A percentile compares a stretch with the other conserved stretches of the same genome.
Conservation (phyloP, 2,797 vertebrate species). For the Labeo calbasu region DNA sequence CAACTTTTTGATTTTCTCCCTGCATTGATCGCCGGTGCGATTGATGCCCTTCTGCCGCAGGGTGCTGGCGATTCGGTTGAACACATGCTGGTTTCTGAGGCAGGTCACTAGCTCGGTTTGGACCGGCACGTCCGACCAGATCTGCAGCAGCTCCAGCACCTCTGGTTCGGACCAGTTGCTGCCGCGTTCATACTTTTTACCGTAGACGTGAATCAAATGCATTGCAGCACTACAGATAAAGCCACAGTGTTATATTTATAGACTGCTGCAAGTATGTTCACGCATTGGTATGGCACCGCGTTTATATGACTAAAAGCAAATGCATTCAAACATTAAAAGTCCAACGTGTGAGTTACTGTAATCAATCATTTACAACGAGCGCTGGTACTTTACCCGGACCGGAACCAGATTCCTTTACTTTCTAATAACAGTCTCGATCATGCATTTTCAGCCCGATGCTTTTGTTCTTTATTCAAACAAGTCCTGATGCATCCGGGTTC, state of each 20-base stretch:
- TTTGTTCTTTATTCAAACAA: slow-evolving; percentile 48
- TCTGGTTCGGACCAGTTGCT: slow-evolving; percentile 92
- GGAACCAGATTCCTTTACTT: slow-evolving; percentile 30
- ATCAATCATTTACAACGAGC: slow-evolving; percentile 14
- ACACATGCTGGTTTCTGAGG: slow-evolving; percentile 88
- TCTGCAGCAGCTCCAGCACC: slow-evolving; percentile 89
- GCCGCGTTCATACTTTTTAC: slow-evolving; percentile 87
- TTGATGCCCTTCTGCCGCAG: slow-evolving; percentile 86
- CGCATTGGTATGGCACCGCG: slow-evolving; percentile 16
- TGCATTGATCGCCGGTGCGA: slow-evolving; percentile 86
- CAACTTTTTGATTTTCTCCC: slow-evolving; percentile 96
- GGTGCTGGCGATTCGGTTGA: slow-evolving; percentile 87
- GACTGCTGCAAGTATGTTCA: slow-evolving; percentile 17
- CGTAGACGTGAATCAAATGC: slow-evolving; percentile 80
- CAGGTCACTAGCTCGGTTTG: slow-evolving; percentile 90
- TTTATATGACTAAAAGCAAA: slow-evolving; percentile 1
- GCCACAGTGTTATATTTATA: slow-evolving; percentile 21
- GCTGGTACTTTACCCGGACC: slow-evolving; percentile 26
- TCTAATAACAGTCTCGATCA: slow-evolving; percentile 32
- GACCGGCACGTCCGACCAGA: slow-evolving; percentile 87
- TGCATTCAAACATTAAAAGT: not conserved
- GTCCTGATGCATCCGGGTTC: slow-evolving; percentile 86
- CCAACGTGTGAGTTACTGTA: not conserved
- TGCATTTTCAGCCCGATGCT: slow-evolving; percentile 55
- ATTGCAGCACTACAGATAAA: slow-evolving; percentile 63